These are phyloP conservation scores for Paradoxurus hermaphroditus DNA, from an alignment of 2,113 vertebrate species.

Conservation along the genomic window DNA sequence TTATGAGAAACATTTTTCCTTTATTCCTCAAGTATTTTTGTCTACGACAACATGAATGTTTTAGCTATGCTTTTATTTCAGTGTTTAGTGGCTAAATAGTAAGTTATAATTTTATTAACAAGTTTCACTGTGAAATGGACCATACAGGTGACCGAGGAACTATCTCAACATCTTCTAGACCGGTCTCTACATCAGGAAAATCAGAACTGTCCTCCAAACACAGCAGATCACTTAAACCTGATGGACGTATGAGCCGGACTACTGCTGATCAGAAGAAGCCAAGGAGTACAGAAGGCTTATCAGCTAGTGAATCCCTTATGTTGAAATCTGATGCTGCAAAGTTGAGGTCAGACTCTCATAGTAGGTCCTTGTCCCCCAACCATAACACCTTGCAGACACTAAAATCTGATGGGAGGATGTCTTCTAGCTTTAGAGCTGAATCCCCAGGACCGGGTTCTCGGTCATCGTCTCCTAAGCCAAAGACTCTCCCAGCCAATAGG, in stretches of 20 bases:
- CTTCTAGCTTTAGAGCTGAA: constrained; percentile 89
- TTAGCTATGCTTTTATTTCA: constrained; percentile 8
- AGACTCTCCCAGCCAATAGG: constrained; percentile 87
- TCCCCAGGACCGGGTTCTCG: constrained; percentile 94
- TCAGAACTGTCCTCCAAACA: constrained; percentile 89
- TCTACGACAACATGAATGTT: neutral
- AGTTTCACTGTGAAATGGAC: constrained; percentile 76
- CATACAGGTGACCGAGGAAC: constrained; percentile 92
- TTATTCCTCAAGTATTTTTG: constrained; percentile 46
- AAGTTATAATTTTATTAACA: constrained; percentile 58
- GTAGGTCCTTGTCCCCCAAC: constrained; percentile 96
- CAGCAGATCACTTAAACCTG: constrained; percentile 90
- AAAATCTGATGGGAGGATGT: constrained; percentile 92
- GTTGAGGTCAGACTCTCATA: constrained; percentile 95
- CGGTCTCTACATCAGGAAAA: constrained; percentile 88
- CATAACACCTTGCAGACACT: constrained; percentile 97
- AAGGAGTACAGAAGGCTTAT: constrained; percentile 88
- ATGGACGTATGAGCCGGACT: constrained; percentile 88
- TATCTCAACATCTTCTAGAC: constrained; percentile 85
- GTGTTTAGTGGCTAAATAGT: constrained; percentile 15
- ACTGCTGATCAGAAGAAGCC: constrained; percentile 89
- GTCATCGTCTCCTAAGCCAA: constrained; percentile 95
- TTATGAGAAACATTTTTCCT: neutral
- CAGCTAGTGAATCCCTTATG: constrained; percentile 94
- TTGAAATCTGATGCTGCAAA: constrained; percentile 96